Conservation (phyloP, 2,797 vertebrate species). For the Tragelaphus oryx region DNA sequence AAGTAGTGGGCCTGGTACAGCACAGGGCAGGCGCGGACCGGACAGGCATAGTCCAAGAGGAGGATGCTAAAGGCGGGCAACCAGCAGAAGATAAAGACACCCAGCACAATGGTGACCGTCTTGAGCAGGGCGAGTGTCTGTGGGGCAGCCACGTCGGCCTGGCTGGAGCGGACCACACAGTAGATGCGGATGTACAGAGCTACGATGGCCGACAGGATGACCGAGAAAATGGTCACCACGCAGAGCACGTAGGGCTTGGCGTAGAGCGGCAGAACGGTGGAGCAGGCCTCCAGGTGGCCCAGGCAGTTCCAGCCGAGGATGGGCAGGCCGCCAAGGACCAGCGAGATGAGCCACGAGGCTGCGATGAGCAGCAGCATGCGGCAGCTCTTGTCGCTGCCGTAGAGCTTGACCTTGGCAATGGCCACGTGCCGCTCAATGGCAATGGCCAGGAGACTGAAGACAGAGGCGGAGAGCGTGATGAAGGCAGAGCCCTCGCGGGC, state of each 20-base stretch:
- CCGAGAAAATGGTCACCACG: conserved; percentile 90
- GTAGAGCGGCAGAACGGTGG: conserved; percentile 93
- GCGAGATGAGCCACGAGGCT: conserved; percentile 92
- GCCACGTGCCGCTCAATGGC: conserved; percentile 95
- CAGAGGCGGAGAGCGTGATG: conserved; percentile 92
- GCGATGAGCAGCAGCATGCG: conserved; percentile 95
- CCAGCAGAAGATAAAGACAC: conserved; percentile 96
- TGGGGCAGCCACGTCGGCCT: conserved; percentile 87
- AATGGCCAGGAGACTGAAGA: conserved; percentile 95
- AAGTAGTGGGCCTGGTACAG: conserved; percentile 89
- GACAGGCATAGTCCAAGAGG: conserved; percentile 89
- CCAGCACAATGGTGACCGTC: conserved; percentile 95
- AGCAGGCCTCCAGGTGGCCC: conserved; percentile 84
- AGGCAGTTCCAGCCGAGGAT: conserved; percentile 98
- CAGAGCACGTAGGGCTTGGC: conserved; percentile 93
- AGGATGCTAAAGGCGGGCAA: conserved; percentile 93
- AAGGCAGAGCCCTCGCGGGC: conserved; percentile 94
- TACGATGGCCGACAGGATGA: conserved; percentile 91
- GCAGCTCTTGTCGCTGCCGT: conserved; percentile 89
- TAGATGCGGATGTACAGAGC: conserved; percentile 94
- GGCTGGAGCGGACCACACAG: conserved; percentile 94
- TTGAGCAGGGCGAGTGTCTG: conserved; percentile 90
- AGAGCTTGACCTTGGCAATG: conserved; percentile 93
- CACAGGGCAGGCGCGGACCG: conserved; percentile 81
- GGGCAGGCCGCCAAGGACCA: conserved; percentile 91